Base-by-base conservation (phyloP, 2,888 invertebrate genomes). In the Parnassius smintheus region DNA sequence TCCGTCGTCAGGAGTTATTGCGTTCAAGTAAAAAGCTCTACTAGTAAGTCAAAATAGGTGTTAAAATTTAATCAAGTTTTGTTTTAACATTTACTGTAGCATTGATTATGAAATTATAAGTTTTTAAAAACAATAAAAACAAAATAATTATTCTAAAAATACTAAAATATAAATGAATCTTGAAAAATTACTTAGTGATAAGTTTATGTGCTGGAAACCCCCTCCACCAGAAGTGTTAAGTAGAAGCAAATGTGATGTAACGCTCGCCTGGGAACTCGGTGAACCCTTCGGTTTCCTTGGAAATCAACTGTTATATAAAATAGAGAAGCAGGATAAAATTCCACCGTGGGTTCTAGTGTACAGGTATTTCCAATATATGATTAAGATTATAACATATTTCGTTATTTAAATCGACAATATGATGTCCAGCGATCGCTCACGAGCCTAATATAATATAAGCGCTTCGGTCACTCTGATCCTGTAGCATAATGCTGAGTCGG, bases 341-440 rank as follows among this genome's bases (percentile, higher is more conserved):
- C 91, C 91, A 0, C 76, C 81, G 0, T 92, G 92, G 92, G 68
- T 78, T 0, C 71, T 81, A 0, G 86, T 87, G 0, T 92, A 92
- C 64, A 81, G 88, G 91, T 88, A 63, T 52, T 51, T n/a, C 10
- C 46, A 12, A 35, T 41, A 1, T 18, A 18, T 18, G 18, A 18
- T 18, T 18, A 18, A 18, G 18, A 18, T 18, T 18, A 18, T 18
- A 18, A 18, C 18, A 18, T 18, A 18, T 18, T 18, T 18, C 18
- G 18, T 18, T 18, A 18, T 18, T 18, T 18, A 18, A 18, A 18
- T 18, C 18, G 18, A 18, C 18, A 18, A 18, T 18, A 18, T 18
- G 18, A 18, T 18, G 18, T 18, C 18, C 18, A 18, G 18, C 1
- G 18, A 18, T 18, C 18, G 1, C 18, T 18, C 18, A 18, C 18